phyloP scores from a whole-genome alignment of 1,140 invertebrate genomes.

The Drosophila melanogaster region DNA sequence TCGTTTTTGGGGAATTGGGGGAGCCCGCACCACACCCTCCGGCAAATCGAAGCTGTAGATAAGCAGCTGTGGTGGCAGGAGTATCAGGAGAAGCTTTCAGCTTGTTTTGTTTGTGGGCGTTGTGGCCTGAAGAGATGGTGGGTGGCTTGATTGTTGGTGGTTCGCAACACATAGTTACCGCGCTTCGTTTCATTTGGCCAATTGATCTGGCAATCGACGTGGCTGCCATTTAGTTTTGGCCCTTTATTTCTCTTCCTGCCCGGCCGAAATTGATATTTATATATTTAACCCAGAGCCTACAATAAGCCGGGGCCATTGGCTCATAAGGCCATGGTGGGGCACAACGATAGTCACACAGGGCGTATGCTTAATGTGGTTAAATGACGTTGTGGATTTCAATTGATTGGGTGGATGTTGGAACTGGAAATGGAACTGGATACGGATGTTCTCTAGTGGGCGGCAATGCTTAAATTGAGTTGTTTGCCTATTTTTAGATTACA shows the following conservation, averaged over 20 bases:
- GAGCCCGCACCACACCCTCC: neutral
- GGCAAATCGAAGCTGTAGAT: slow-evolving; percentile 67
- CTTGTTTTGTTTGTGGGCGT: slow-evolving; percentile 78
- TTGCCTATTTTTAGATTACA: slow-evolving; percentile 40
- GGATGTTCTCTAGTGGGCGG: slow-evolving; percentile 24
- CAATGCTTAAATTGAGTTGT: slow-evolving; percentile 33
- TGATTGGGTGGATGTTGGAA: slow-evolving; percentile 24
- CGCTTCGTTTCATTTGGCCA: slow-evolving; percentile 70
- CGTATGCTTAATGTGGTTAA: slow-evolving; percentile 72
- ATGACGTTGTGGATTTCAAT: slow-evolving; percentile 70
- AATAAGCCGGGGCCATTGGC: slow-evolving; percentile 56
- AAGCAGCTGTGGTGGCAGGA: slow-evolving; percentile 50
- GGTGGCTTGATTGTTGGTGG: neutral
- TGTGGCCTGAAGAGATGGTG: slow-evolving; percentile 58
- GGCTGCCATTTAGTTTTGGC: slow-evolving; percentile 69
- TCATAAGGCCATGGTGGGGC: slow-evolving; percentile 22
- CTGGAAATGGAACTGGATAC: neutral
- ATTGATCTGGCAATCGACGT: slow-evolving; percentile 77
- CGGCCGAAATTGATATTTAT: slow-evolving; percentile 76
- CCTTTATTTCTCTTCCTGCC: slow-evolving; percentile 27
- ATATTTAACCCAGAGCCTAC: slow-evolving; percentile 77
- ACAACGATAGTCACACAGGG: slow-evolving; percentile 34
- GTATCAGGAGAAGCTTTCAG: slow-evolving; percentile 42
- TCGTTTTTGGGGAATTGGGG: neutral
- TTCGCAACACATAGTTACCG: slow-evolving; percentile 52